Base-by-base conservation (phyloP, 1,140 invertebrate species). In the Heliconius congener region DNA sequence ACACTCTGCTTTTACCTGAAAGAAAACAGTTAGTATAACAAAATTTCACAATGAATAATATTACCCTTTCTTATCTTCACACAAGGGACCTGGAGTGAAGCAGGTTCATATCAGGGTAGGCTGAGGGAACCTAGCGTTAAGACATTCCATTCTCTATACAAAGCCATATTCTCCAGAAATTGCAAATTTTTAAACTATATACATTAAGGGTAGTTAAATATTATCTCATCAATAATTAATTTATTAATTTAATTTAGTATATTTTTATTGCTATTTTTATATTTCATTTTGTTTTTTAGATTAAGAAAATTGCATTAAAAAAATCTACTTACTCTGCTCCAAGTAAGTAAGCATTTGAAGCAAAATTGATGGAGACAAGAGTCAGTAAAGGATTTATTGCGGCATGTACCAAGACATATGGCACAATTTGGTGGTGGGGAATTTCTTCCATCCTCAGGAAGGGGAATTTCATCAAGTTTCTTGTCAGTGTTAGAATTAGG, bases 291-390 rank as follows among this genome's bases (percentile, higher is more conserved):
- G 30, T 30, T 30, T 23, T 66, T 30, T 16, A 23, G 3, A 30
- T 11, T 13, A 66, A 13, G 8, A 23, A 66, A 27, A n/a, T 66
- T 16, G 9, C 11, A 30, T 66, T 66, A 66, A 66, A 27, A 34
- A 30, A 66, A 30, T 30, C 13, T 72, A 86, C 94, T 94, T 89
- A 97, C 97, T 95, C 99, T 99, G 52, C 98, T 98, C 99, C 99
- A 99, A 88, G 98, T 97, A 60, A 98, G 92, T 3, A 99, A 95
- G 90, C 99, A 99, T 78, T 96, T 96, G 85, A 99, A 99, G 91
- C 99, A 99, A 91, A 99, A 99, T 87, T 98, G 97, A 92, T 99
- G 99, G 83, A 98, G 96, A 90, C 98, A 99, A 50, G 97, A 97
- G 87, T 99, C 97, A 0, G 98, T 98, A 85, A 98, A 98, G 16